Conservation (phyloP, 2,888 invertebrate species). For the Dimorphilus gyrociliatus region DNA sequence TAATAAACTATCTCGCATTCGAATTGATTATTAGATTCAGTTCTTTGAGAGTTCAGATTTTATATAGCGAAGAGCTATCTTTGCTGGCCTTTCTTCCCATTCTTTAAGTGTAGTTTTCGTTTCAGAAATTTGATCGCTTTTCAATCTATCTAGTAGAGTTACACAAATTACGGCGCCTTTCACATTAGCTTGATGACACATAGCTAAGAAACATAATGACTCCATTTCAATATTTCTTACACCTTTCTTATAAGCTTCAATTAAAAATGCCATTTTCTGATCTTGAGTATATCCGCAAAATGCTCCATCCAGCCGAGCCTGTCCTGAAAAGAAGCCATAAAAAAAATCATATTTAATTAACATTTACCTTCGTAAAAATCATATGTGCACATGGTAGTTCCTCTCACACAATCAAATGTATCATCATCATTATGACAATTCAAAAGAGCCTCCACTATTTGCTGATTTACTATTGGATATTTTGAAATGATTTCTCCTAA, state of each 20-base stretch:
- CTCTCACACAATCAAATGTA: constrained; percentile 53
- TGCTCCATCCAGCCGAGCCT: constrained; percentile 83
- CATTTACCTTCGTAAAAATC: constrained; percentile 70
- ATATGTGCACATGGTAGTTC: constrained; percentile 86
- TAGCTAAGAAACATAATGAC: constrained; percentile 75
- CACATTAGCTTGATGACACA: constrained; percentile 83
- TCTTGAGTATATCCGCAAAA: constrained; percentile 77
- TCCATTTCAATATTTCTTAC: constrained; percentile 96
- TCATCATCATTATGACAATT: constrained; percentile 47
- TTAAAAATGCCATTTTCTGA: constrained; percentile 75
- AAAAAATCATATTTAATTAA: not conserved
- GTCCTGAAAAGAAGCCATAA: constrained; percentile 45
- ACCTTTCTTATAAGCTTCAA: constrained; percentile 44
- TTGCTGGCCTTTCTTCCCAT: constrained; percentile 76
- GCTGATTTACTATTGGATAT: constrained; percentile 65
- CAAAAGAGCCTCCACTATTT: constrained; percentile 61
- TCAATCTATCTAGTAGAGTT: constrained; percentile 70
- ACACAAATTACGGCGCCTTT: constrained; percentile 86
- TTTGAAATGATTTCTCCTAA: constrained; percentile 38
- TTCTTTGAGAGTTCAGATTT: no score
- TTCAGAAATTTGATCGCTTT: constrained; percentile 77
- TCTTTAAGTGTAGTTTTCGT: constrained; percentile 74
- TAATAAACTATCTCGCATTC: no score
- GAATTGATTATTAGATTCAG: no score
- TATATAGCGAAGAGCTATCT: constrained; percentile 48